Evolutionary conservation across 2,888 invertebrate genomes (phyloP).

Genomic region (Agrochola macilenta): DNA sequence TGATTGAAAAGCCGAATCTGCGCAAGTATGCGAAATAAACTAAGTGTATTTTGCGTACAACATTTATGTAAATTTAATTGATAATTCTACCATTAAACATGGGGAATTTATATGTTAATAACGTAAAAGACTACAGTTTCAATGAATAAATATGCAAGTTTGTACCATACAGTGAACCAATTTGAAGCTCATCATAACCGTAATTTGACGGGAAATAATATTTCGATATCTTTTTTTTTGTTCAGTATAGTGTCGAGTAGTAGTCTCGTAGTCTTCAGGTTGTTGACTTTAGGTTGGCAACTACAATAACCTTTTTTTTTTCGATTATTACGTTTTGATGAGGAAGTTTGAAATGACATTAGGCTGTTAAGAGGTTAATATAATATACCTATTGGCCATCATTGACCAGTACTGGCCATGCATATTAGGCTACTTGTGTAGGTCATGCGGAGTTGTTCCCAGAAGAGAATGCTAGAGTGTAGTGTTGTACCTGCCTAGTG

Average conservation of each 20-base stretch:
- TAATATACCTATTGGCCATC: too few relatives aligned
- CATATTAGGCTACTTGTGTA: not conserved
- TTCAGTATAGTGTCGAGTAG: not conserved
- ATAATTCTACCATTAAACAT: conserved; percentile 18
- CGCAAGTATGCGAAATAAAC: conserved; percentile 78
- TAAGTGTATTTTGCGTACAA: conserved; percentile 75
- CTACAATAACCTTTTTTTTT: not conserved
- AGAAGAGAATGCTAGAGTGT: too few relatives aligned
- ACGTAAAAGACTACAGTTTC: not conserved
- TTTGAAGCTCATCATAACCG: not conserved
- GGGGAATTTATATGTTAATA: not conserved
- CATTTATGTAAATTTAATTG: conserved; percentile 54
- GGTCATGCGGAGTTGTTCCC: too few relatives aligned
- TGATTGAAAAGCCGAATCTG: conserved; percentile 80
- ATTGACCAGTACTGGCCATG: too few relatives aligned
- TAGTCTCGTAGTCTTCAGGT: not conserved
- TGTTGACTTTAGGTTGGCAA: not conserved
- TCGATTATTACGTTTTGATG: not conserved
- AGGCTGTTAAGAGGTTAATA: too few relatives aligned
- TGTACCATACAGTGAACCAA: not conserved
- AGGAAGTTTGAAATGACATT: not conserved
- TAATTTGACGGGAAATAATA: not conserved
- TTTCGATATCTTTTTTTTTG: not conserved
- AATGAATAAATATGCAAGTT: not conserved
- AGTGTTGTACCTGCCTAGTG: too few relatives aligned